Conservation (phyloP, 2,797 vertebrate species). For the Eupleurogrammus muticus region DNA sequence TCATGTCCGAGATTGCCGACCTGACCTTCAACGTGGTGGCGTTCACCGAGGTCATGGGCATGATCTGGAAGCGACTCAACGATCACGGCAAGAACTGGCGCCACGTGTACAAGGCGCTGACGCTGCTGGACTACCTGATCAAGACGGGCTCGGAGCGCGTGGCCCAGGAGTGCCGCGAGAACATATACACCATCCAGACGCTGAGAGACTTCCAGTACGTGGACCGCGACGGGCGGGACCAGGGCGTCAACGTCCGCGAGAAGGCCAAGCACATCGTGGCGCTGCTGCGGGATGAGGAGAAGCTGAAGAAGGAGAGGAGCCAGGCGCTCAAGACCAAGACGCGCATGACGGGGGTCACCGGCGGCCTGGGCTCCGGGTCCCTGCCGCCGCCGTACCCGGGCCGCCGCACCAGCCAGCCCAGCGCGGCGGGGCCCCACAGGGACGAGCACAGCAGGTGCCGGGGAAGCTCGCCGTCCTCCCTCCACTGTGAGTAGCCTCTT, state of each 20-base stretch:
- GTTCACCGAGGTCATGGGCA: constrained; percentile 95
- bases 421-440: constrained; percentile 44
- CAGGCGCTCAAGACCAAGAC: constrained; percentile 93
- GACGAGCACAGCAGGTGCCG: constrained; percentile 82
- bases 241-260: constrained; percentile 94
- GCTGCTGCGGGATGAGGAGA: constrained; percentile 91
- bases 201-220: constrained; percentile 96
- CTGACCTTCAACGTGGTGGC: constrained; percentile 95
- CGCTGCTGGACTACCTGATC: constrained; percentile 94
- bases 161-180: constrained; percentile 92
- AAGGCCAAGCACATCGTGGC: constrained; percentile 95
- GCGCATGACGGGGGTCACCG: constrained; percentile 85
- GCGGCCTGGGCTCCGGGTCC: constrained; percentile 73
- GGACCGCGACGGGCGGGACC: constrained; percentile 93
- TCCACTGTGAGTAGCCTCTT: constrained; percentile 88
- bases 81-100: constrained; percentile 98
- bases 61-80: constrained; percentile 96
- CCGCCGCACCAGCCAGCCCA: constrained; percentile 79
- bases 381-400: constrained; percentile 85
- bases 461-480: constrained; percentile 86
- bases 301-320: constrained; percentile 90
- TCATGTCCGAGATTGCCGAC: constrained; percentile 95
- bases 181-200: constrained; percentile 93
- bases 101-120: constrained; percentile 96
- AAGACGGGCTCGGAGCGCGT: constrained; percentile 95